Conservation (phyloP, 2,888 invertebrate species). For the Leptopilina myrica region DNA sequence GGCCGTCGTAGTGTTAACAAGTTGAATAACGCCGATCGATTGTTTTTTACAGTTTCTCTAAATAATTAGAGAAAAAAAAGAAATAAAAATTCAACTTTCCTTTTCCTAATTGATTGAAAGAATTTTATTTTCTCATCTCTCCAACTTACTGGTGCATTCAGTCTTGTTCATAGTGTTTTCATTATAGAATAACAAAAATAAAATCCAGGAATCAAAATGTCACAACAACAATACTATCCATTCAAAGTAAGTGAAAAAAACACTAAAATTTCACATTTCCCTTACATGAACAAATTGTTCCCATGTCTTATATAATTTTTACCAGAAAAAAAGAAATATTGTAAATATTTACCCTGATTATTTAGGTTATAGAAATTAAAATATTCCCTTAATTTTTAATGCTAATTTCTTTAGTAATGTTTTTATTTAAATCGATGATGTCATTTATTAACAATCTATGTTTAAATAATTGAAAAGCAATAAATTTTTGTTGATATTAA, state of each 20-base stretch:
- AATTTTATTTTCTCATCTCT: not conserved
- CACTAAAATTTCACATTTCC: not conserved
- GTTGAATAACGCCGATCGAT: not conserved
- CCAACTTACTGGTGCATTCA: not conserved
- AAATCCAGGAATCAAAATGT: constrained; percentile 11
- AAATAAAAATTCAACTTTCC: constrained; percentile 10
- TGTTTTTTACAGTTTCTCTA: not conserved
- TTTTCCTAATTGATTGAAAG: not conserved
- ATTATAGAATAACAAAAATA: not conserved
- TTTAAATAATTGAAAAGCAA: too few relatives aligned
- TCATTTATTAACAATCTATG: too few relatives aligned
- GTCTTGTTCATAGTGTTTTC: not conserved
- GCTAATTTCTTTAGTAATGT: too few relatives aligned
- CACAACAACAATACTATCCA: constrained; percentile 84
- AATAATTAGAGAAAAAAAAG: too few relatives aligned
- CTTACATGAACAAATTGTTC: not conserved
- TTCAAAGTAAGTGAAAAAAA: constrained; percentile 84
- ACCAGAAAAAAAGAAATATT: not conserved
- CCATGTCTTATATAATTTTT: constrained; percentile 5
- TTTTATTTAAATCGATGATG: too few relatives aligned
- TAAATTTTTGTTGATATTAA: too few relatives aligned
- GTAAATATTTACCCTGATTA: not conserved
- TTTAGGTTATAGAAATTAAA: too few relatives aligned
- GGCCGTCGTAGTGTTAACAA: constrained; percentile 17
- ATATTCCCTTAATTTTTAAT: too few relatives aligned